Evolutionary conservation across 1,140 invertebrate species (phyloP), one percentile per base, ranked within the genome.

Genomic region (Macrotrachela quadricornifera): DNA sequence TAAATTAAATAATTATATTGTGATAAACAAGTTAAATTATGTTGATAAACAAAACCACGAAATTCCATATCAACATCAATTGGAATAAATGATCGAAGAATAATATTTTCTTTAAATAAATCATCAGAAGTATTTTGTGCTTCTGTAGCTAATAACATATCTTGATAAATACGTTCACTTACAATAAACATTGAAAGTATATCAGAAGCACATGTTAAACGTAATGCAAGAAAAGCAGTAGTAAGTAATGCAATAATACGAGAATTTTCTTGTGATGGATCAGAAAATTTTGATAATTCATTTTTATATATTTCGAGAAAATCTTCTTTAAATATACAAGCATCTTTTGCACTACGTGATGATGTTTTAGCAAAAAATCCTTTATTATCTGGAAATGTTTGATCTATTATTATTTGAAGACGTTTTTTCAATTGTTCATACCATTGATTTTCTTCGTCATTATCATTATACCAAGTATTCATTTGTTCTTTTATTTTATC

Each of bases 11-110:
- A 65, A 49, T 65, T 65, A 42, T 65, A 65, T 46, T 65, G 63
- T 16, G 61, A 63, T n/a, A 65, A 40, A 10, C 62, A 62, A 17
- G 54, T 57, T 13, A 65, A 42, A 14, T 56, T 36, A 36, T 56
- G 41, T 30, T 58, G 42, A 44, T 46, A 63, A 14, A 63, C 63
- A 62, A 63, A 64, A 13, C 61, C 62, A 46, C 63, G 54, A 54
- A 64, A 64, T 46, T 64, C 63, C 63, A 64, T 64, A 51, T 64
- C 63, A 6, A 63, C 59, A 55, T 63, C 60, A 16, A 65, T 63
- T 39, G 59, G 50, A 13, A 63, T 56, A 55, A 63, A 65, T 51
- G 60, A 50, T 49, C 63, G 42, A 10, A 65, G 55, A 3, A 65
- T 59, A 52, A 62, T 63, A 55, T 63, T 58, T 58, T 65, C 62